phyloP scores from a whole-genome alignment of 2,113 vertebrate species.

The rat (Rattus norvegicus) region GRCr8 NC_086023.1:131065001-131065500 shows the following conservation, averaged over 20 bases:
- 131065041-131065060: too few relatives aligned
- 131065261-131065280: not conserved
- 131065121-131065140: too few relatives aligned
- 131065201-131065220: not conserved
- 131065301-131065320: too few relatives aligned
- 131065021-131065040: too few relatives aligned
- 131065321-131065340: not conserved
- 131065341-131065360: not conserved
- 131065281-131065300: not conserved
- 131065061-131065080: too few relatives aligned
- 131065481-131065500: not conserved
- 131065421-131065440: not conserved
- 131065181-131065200: not conserved
- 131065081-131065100: too few relatives aligned
- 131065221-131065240: conserved; percentile 9
- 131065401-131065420: not conserved
- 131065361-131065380: not conserved
- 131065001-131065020: too few relatives aligned
- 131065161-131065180: not conserved
- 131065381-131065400: not conserved
- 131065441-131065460: conserved; percentile 29
- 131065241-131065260: conserved; percentile 8
- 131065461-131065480: not conserved
- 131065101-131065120: too few relatives aligned
- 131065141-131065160: not conserved